Conservation (phyloP, 2,888 invertebrate genomes). For the Drosophila leonis region DNA sequence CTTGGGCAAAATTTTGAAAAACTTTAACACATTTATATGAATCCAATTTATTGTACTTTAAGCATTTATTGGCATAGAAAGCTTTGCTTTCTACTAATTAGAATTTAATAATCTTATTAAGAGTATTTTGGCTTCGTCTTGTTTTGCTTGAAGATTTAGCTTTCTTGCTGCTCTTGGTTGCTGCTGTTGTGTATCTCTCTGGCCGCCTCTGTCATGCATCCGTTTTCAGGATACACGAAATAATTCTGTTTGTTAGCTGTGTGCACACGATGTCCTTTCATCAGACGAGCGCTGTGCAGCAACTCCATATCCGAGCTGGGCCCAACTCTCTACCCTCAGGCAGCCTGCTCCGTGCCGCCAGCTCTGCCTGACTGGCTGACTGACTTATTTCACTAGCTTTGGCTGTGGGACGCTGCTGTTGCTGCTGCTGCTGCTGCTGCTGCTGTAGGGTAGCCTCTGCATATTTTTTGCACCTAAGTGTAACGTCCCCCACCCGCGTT, state of each 20-base stretch:
- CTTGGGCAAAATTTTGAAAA: too few species aligned
- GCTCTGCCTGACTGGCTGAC: slow-evolving; percentile 58
- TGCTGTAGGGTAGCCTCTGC: slow-evolving; percentile 29
- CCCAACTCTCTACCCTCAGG: background rate
- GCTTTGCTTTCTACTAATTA: background rate
- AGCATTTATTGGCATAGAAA: too few species aligned
- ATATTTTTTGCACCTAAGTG: slow-evolving; percentile 64
- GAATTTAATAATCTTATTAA: background rate
- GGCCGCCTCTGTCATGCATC: slow-evolving; percentile 71
- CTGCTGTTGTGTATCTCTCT: slow-evolving; percentile 22
- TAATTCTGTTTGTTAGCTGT: slow-evolving; percentile 76
- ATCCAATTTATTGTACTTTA: too few species aligned
- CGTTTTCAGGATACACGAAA: slow-evolving; percentile 79
- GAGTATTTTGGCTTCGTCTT: slow-evolving; percentile 22
- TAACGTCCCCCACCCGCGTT: slow-evolving; percentile 6
- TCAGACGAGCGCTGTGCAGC: slow-evolving; percentile 46
- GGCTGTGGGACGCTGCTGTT: slow-evolving; percentile 18
- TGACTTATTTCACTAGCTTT: slow-evolving; percentile 61
- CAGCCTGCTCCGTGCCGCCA: background rate
- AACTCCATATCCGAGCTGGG: slow-evolving; percentile 34
- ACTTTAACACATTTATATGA: too few species aligned
- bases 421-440: slow-evolving; percentile 5
- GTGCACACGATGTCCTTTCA: slow-evolving; percentile 61
- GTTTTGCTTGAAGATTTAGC: background rate
- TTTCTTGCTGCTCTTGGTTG: slow-evolving; percentile 20